Conservation (phyloP, 2,888 invertebrate species). For the Fragum sueziense region DNA sequence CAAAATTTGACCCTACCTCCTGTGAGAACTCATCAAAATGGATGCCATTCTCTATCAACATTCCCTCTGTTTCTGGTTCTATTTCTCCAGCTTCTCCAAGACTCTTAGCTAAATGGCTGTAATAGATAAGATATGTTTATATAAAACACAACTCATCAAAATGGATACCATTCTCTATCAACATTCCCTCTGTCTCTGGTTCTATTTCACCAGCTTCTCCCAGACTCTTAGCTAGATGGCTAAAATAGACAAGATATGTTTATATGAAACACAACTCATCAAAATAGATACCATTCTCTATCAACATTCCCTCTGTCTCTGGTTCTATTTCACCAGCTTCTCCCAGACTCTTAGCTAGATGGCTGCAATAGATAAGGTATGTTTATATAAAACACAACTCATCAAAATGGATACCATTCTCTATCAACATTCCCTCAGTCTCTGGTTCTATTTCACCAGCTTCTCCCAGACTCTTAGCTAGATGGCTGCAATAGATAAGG, state of each 20-base stretch:
- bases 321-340: conserved; percentile 89
- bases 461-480: conserved; percentile 89
- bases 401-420: conserved; percentile 89
- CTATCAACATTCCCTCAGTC: conserved; percentile 90
- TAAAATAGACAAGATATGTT: conserved; percentile 57
- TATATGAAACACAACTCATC: conserved; percentile 87
- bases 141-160: conserved; percentile 79
- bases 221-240: conserved; percentile 87
- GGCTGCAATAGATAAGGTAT: conserved; percentile 78
- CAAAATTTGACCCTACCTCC: conserved; percentile 81
- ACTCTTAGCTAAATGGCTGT: conserved; percentile 85
- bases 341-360: conserved; percentile 89
- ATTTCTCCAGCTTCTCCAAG: conserved; percentile 91
- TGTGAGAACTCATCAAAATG: conserved; percentile 89
- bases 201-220: conserved; percentile 90
- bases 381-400: too few species aligned
- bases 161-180: conserved; percentile 91
- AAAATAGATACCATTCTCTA: conserved; percentile 90
- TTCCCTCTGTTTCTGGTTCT: conserved; percentile 90
- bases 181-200: conserved; percentile 90
- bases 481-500: conserved; percentile 83
- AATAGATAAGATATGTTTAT: conserved; percentile 33
- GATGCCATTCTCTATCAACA: conserved; percentile 90
- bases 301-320: conserved; percentile 91
- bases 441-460: conserved; percentile 90